These are phyloP conservation scores for Micronycteris hirsuta DNA, from an alignment of 2,113 vertebrate species.

Conservation along the genomic window DNA sequence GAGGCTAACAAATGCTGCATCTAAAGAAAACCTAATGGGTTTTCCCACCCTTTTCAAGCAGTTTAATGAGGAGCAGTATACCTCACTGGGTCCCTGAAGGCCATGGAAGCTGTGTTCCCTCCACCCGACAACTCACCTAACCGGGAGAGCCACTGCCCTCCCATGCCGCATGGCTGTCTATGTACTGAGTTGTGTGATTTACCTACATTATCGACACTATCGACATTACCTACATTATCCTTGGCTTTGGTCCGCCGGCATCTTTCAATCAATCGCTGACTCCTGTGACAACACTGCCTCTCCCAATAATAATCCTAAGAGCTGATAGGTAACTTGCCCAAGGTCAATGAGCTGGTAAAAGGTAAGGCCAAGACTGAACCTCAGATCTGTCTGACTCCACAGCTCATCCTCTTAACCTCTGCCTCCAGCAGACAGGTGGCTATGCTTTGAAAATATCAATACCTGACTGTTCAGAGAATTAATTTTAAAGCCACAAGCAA, in stretches of 20 bases:
- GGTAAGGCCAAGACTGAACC: not conserved
- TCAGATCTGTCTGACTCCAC: not conserved
- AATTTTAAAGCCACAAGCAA: slow-evolving; percentile 6
- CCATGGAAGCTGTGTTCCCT: not conserved
- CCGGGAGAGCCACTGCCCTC: not conserved
- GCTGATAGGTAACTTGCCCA: not conserved
- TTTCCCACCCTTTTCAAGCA: not conserved
- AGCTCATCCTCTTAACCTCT: not conserved
- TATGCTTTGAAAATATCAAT: not conserved
- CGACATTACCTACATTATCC: no score
- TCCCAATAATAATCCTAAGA: not conserved
- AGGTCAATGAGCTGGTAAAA: not conserved
- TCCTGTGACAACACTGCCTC: not conserved
- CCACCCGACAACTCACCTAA: accelerated
- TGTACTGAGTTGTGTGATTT: not conserved
- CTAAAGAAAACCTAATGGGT: not conserved
- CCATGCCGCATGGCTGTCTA: not conserved
- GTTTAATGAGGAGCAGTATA: not conserved
- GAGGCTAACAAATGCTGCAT: not conserved
- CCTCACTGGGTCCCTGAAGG: not conserved
- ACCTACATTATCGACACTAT: not conserved
- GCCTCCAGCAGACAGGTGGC: not conserved
- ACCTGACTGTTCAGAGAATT: not conserved
- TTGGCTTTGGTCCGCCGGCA: not conserved
- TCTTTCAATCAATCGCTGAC: not conserved